Conservation (phyloP, 2,797 vertebrate genomes). For the Poecile montanus region DNA sequence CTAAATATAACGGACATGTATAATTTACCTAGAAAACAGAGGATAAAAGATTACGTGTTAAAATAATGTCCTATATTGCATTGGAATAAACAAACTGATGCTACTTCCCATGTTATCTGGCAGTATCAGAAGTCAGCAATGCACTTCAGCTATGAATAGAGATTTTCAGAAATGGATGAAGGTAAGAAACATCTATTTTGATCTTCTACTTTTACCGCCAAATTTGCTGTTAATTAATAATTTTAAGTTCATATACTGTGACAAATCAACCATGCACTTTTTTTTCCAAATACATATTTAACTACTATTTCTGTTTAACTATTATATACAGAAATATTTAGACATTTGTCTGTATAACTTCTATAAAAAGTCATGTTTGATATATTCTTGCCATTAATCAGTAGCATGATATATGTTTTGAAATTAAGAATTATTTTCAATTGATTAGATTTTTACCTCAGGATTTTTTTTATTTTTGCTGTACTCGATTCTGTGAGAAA, state of each 20-base stretch:
- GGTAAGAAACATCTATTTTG: background rate
- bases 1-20: background rate
- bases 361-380: background rate
- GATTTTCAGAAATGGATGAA: background rate
- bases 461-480: background rate
- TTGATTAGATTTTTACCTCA: background rate
- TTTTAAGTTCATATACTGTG: background rate
- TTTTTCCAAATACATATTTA: background rate
- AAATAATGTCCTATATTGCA: background rate
- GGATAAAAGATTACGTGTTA: background rate
- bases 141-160: background rate
- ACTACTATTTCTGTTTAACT: background rate
- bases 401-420: background rate
- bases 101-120: background rate
- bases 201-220: background rate
- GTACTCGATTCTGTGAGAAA: background rate
- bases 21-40: background rate
- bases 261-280: background rate
- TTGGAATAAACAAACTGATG: background rate
- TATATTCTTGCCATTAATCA: background rate
- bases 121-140: background rate
- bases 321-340: background rate
- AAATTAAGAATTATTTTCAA: background rate
- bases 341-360: background rate
- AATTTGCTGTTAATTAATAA: background rate